phyloP scores from a whole-genome alignment of 2,888 invertebrate species.

The Argyresthia albistria region DNA sequence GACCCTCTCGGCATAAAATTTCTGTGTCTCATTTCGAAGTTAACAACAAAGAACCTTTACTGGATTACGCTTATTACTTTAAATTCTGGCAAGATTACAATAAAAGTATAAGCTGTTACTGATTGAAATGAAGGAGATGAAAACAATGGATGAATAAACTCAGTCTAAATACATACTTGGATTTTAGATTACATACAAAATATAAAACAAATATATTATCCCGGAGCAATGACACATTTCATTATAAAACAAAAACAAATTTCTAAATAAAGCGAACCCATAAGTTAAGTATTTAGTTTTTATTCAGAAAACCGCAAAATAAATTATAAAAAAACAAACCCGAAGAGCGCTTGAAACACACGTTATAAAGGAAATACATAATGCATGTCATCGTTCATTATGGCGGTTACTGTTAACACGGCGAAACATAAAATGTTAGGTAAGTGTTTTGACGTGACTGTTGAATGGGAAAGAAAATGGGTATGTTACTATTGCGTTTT shows the following conservation, averaged over 20 bases:
- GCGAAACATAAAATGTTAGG: constrained; percentile 12
- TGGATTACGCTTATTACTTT: neutral
- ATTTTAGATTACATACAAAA: neutral
- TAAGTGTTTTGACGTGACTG: no score
- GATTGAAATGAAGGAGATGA: no score
- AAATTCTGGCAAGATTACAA: neutral
- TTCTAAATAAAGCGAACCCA: no score
- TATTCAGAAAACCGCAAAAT: neutral
- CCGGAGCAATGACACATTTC: neutral
- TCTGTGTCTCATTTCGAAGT: neutral
- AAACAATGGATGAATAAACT: no score
- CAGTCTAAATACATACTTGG: no score
- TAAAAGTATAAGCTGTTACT: neutral
- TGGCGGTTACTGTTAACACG: constrained; percentile 17
- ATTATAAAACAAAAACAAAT: neutral
- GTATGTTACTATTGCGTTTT: no score
- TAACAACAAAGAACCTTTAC: neutral
- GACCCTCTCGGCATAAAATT: neutral
- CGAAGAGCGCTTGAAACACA: neutral
- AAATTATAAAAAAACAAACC: neutral
- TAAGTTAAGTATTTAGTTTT: no score
- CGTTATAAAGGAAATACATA: constrained; percentile 10
- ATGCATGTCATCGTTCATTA: constrained; percentile 20
- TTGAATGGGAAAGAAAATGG: no score
- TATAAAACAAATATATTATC: neutral